These are phyloP conservation scores for Atlantisia rogersi DNA, from an alignment of 2,113 vertebrate species.

Conservation along the genomic window DNA sequence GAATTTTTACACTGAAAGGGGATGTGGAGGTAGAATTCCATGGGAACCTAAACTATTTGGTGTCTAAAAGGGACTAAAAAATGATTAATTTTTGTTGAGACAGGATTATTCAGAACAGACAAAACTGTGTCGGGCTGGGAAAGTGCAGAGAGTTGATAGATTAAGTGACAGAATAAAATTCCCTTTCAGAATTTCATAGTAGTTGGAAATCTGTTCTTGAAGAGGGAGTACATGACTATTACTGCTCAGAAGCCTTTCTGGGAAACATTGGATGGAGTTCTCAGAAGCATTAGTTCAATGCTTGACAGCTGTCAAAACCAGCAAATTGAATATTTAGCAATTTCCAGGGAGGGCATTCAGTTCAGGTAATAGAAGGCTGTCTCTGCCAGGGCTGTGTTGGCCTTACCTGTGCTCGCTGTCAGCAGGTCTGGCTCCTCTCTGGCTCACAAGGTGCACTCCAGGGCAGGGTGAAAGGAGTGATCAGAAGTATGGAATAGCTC, in stretches of 20 bases:
- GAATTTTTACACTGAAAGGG: neutral
- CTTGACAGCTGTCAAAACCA: constrained; percentile 40
- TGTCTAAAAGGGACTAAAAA: neutral
- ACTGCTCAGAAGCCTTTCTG: neutral
- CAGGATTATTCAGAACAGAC: neutral
- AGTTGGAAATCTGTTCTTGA: neutral
- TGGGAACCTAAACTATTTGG: neutral
- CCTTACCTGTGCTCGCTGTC: accelerated
- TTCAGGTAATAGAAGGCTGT: neutral
- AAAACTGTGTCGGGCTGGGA: neutral
- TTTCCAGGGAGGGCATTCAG: neutral
- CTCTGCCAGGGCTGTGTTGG: neutral
- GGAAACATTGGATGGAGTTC: constrained; percentile 21
- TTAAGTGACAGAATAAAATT: neutral
- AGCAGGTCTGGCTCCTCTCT: neutral
- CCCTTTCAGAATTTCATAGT: neutral
- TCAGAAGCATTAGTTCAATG: neutral
- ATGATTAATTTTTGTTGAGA: neutral
- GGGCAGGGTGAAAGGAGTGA: neutral
- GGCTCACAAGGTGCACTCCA: too few species aligned
- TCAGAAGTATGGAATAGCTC: neutral
- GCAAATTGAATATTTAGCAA: neutral
- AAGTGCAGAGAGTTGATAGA: neutral
- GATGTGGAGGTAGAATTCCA: neutral
- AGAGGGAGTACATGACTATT: neutral